A percentile compares a stretch with the other conserved stretches of the same genome.
phyloP scores from a whole-genome alignment of 2,113 vertebrate species.

The Peucedramus taeniatus region DNA sequence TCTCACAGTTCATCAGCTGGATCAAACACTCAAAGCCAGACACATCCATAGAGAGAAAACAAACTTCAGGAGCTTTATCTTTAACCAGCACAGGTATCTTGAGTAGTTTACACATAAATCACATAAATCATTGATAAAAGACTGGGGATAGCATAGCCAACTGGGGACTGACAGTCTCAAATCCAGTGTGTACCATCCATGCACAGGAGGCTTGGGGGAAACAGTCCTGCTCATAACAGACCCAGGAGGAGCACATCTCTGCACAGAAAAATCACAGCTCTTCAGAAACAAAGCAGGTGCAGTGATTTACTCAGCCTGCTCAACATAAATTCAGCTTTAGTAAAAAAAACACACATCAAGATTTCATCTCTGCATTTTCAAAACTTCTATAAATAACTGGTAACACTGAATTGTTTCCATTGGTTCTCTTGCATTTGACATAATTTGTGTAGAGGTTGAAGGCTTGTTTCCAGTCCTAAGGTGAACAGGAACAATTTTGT shows the following conservation, averaged over 20 bases:
- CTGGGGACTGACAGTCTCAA: neutral
- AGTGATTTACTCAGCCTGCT: neutral
- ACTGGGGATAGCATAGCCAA: neutral
- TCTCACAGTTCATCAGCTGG: neutral
- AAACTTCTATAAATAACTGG: neutral
- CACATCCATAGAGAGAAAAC: neutral
- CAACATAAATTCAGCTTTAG: neutral
- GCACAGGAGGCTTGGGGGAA: neutral
- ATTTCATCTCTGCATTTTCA: neutral
- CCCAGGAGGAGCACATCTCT: neutral
- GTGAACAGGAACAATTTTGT: neutral
- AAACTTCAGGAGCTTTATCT: slow-evolving; percentile 8
- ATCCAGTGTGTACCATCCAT: neutral
- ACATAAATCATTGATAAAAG: slow-evolving; percentile 19
- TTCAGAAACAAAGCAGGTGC: neutral
- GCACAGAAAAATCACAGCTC: neutral
- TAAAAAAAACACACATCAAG: neutral
- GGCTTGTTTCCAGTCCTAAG: neutral
- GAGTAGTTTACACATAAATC: neutral
- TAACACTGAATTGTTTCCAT: neutral
- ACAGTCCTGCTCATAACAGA: neutral
- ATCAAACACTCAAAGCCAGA: slow-evolving; percentile 3
- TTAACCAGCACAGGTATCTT: neutral
- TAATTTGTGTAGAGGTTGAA: neutral
- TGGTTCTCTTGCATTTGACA: neutral